Base-by-base conservation (phyloP, 2,888 invertebrate species). In the Achlya flavicornis region DNA sequence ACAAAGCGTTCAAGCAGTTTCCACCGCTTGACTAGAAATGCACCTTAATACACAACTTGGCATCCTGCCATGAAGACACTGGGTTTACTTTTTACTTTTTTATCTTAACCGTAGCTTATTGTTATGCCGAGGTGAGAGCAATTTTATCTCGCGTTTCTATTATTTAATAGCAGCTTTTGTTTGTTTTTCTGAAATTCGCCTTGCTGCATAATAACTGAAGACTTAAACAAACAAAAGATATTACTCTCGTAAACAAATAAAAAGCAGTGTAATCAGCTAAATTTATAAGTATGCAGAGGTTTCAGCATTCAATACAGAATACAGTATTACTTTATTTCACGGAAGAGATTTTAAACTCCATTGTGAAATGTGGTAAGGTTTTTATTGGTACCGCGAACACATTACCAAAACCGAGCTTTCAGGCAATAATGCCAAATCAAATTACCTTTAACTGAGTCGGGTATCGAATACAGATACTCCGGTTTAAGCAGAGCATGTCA, bases 81-180 rank as follows among this genome's bases (percentile, higher is more conserved):
- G 53, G 53, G 53, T 19, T 19, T 19, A 19, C 16, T 53, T 53
- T 19, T 53, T 53, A 48, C 19, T 53, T 14, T 46, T 19, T 53
- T 19, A 53, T 53, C 53, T 53, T 53, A 53, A 53, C 19, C 16
- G 53, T 19, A 53, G 53, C 53, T 53, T 53, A 53, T 53, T 53
- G 16, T 53, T 53, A 53, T n/a, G 6, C 6, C 46, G 53, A 53
- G 53, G 53, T 53, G 53, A 53, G 53, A 53, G 19, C 46, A 46
- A 46, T 46, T 46, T 46, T 46, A 10, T 0, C 10, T 53, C 8
- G 10, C n/a, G 53, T 53, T 53, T 53, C 11, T 19, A 53, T 53
- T 53, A 53, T 53, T 19, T 53, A 53, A 53, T 53, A 53, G 10
- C 1, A n/a, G 6, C 53, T 53, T 19, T 19, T 53, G 53, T 53